Base-by-base conservation (phyloP, 2,888 invertebrate species). In the Cheilosia vernalis region DNA sequence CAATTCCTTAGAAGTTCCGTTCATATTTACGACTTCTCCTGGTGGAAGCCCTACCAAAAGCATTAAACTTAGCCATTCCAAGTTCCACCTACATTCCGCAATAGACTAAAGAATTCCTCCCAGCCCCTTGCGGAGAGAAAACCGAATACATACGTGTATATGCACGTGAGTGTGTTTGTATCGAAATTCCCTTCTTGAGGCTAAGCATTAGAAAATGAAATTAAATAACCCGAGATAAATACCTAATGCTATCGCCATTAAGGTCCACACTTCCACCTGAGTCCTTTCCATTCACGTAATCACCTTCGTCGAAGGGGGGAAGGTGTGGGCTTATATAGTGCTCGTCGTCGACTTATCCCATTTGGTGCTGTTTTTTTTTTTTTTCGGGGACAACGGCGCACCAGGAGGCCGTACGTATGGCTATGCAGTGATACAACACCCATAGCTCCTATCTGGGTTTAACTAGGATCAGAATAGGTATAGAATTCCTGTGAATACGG, bases 201-300 rank as follows among this genome's bases (percentile, higher is more conserved):
- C 61, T 73, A 56, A 56, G 74, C 67, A 83, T 78, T 83, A 78
- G 73, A 51, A 83, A 83, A 83, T 83, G 73, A 83, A 83, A 83
- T 83, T 78, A 83, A 83, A 83, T 78, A 83, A 78, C 73, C 78
- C 73, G 73, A 78, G 73, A 83, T 83, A 83, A 83, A 83, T 83
- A 83, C 83, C 78, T 83, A 78, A 83, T 83, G 78, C 83, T 73
- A 78, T 73, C 49, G 66, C 77, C 72, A 83, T 83, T 83, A 77
- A 56, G 72, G 77, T 69, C 82, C 61, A 77, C 72, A 72, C 82
- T 83, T 83, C 55, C 83, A 83, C 78, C 72, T 83, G 83, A 63
- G 73, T 73, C 73, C 83, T 58, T 63, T 42, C 56, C 55, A 49
- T 63, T 33, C 63, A 78, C 67, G 67, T 73, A 78, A 67, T 73